A percentile compares a stretch with the other conserved stretches of the same genome.
phyloP scores from a whole-genome alignment of 2,113 vertebrate genomes.

The Ploceus nigricollis region DNA sequence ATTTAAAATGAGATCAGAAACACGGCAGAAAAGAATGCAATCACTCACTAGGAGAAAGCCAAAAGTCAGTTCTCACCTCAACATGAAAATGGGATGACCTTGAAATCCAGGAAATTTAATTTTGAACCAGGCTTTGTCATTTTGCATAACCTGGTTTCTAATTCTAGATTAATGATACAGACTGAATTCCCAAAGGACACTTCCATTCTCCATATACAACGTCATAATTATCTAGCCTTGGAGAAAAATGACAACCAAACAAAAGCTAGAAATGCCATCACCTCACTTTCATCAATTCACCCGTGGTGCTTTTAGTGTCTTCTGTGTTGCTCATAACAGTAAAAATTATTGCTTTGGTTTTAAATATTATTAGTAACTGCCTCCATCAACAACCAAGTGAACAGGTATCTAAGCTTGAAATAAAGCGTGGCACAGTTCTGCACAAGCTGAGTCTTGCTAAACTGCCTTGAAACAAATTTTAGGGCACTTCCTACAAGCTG shows the following conservation, averaged over 20 bases:
- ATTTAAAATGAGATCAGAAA: neutral
- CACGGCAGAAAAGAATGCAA: neutral
- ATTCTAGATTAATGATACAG: conserved; percentile 3
- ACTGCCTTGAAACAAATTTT: neutral
- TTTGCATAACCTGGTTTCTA: conserved; percentile 52
- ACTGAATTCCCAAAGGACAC: neutral
- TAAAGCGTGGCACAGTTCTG: neutral
- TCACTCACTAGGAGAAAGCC: neutral
- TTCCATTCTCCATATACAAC: neutral
- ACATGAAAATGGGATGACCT: neutral
- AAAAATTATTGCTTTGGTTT: neutral
- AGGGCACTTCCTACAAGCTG: neutral
- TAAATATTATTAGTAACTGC: neutral
- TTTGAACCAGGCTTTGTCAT: neutral
- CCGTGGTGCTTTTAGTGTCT: neutral
- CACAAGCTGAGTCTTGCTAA: neutral
- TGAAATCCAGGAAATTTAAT: neutral
- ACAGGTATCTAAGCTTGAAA: neutral
- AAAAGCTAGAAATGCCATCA: neutral
- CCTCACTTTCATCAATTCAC: neutral
- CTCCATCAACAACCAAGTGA: neutral
- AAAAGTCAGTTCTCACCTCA: neutral
- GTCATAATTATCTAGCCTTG: neutral
- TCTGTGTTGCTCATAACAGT: neutral
- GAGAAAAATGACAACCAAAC: neutral